A percentile compares a stretch with the other conserved stretches of the same genome.
These are phyloP conservation scores for Melanotaenia boesemani DNA, from an alignment of 2,797 vertebrate genomes.

Conservation along the genomic window DNA sequence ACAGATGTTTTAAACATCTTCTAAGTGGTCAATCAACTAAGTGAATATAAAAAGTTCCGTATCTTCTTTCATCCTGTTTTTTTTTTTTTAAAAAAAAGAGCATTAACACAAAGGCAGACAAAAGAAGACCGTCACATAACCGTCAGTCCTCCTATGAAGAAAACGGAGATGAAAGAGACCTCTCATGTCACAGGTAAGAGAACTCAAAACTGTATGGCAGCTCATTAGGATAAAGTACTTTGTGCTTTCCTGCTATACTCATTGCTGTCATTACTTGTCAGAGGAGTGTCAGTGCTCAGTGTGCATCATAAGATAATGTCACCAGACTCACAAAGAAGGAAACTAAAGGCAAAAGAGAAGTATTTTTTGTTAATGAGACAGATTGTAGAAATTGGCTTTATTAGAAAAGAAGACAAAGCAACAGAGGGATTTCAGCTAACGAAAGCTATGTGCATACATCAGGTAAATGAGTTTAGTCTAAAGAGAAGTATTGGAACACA, in stretches of 20 bases:
- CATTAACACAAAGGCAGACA: slow-evolving; percentile 8
- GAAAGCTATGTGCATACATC: slow-evolving; percentile 1
- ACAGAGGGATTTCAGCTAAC: slow-evolving; percentile 22
- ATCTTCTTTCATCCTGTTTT: not conserved
- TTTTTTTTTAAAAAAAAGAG: not conserved
- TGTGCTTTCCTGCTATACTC: slow-evolving; percentile 45
- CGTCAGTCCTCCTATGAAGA: slow-evolving; percentile 24
- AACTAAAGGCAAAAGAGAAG: slow-evolving; percentile 40
- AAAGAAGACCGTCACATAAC: slow-evolving; percentile 8
- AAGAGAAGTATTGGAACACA: slow-evolving; percentile 15
- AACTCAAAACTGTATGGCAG: slow-evolving; percentile 61
- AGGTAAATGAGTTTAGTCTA: slow-evolving; percentile 17
- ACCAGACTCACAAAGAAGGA: slow-evolving; percentile 43
- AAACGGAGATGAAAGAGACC: slow-evolving; percentile 36
- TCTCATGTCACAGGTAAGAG: slow-evolving; percentile 55
- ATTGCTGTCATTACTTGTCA: slow-evolving; percentile 60
- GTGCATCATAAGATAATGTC: slow-evolving; percentile 64
- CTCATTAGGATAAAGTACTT: slow-evolving; percentile 74
- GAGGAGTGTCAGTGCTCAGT: slow-evolving; percentile 47
- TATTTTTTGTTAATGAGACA: slow-evolving; percentile 65
- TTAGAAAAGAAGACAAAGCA: slow-evolving; percentile 27
- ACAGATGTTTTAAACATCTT: not conserved
- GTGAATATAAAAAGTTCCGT: not conserved
- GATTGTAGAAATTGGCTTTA: slow-evolving; percentile 44
- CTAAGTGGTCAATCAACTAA: not conserved